Evolutionary conservation across 2,888 invertebrate genomes (phyloP).

Genomic region (Cryptocheilus praepositus): DNA sequence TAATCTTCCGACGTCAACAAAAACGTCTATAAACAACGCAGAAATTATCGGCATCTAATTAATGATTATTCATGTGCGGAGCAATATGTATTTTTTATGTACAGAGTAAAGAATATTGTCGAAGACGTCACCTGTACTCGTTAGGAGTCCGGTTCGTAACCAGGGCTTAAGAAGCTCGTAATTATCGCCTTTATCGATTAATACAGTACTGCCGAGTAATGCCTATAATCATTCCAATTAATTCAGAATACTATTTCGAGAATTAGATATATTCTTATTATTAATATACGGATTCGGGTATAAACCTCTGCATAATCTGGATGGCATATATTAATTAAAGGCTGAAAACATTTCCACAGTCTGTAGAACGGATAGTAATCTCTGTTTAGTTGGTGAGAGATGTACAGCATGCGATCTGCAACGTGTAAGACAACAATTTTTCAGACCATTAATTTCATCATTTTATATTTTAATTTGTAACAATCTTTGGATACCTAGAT

Average conservation of each 20-base stretch:
- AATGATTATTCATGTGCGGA: too few species aligned
- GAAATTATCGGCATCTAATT: too few species aligned
- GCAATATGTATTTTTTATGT: background rate
- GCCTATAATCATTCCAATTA: slow-evolving; percentile 45
- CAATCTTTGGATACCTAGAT: background rate
- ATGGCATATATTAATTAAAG: slow-evolving; percentile 55
- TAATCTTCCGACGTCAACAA: too few species aligned
- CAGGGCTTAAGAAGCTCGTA: slow-evolving; percentile 73
- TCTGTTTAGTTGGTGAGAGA: slow-evolving; percentile 32
- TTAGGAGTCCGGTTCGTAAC: slow-evolving; percentile 74
- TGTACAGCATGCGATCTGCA: too few species aligned
- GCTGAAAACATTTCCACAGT: slow-evolving; percentile 47
- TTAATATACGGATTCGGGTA: too few species aligned
- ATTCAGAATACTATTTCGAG: background rate
- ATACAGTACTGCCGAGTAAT: slow-evolving; percentile 64
- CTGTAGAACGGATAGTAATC: slow-evolving; percentile 61
- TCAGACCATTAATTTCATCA: too few species aligned
- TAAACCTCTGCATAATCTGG: slow-evolving; percentile 66
- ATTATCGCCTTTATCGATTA: slow-evolving; percentile 69
- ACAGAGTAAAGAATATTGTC: background rate
- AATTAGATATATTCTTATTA: too few species aligned
- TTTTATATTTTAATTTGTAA: background rate
- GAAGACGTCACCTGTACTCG: slow-evolving; percentile 67
- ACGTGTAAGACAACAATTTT: too few species aligned
- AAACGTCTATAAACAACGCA: too few species aligned